phyloP scores from a whole-genome alignment of 1,140 invertebrate genomes.

The Pseudomyrmex dendroicus region DNA sequence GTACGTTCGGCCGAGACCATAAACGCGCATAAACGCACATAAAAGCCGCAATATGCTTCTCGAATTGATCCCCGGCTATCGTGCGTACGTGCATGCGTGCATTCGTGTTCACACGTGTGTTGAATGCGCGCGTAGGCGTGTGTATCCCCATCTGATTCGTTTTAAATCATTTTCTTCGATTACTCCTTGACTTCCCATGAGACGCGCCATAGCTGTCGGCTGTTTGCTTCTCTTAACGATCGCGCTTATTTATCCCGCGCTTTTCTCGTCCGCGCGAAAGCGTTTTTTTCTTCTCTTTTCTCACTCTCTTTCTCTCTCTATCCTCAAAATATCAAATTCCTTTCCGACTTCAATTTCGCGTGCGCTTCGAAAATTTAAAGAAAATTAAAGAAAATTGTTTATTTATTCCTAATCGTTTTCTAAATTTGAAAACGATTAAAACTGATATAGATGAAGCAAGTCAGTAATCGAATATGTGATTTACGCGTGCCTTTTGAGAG shows the following conservation, averaged over 20 bases:
- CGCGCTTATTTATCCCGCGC: conserved; percentile 45
- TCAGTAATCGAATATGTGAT: conserved; percentile 17
- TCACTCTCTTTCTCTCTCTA: too few relatives aligned
- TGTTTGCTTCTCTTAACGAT: conserved; percentile 58
- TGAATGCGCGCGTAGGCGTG: conserved; percentile 29
- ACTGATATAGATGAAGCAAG: background rate
- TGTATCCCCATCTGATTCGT: conserved; percentile 17
- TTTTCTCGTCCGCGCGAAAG: conserved; percentile 40
- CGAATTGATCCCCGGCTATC: conserved; percentile 45
- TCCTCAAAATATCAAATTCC: conserved; percentile 3
- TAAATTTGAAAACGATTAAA: background rate
- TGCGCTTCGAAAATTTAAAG: background rate
- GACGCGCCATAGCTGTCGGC: conserved; percentile 35
- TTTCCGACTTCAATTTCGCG: background rate
- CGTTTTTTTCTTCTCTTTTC: background rate
- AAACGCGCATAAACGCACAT: conserved; percentile 47
- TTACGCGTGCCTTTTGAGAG: conserved; percentile 10
- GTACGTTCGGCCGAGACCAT: conserved; percentile 20
- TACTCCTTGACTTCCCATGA: conserved; percentile 55
- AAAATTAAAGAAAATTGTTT: background rate
- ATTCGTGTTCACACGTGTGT: conserved; percentile 15
- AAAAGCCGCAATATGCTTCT: conserved; percentile 55
- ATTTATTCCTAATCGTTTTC: background rate
- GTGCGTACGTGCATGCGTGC: conserved; percentile 6
- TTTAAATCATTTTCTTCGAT: conserved; percentile 61